Evolutionary conservation across 2,113 vertebrate species (phyloP).

Genomic region (Ploceus nigricollis): DNA sequence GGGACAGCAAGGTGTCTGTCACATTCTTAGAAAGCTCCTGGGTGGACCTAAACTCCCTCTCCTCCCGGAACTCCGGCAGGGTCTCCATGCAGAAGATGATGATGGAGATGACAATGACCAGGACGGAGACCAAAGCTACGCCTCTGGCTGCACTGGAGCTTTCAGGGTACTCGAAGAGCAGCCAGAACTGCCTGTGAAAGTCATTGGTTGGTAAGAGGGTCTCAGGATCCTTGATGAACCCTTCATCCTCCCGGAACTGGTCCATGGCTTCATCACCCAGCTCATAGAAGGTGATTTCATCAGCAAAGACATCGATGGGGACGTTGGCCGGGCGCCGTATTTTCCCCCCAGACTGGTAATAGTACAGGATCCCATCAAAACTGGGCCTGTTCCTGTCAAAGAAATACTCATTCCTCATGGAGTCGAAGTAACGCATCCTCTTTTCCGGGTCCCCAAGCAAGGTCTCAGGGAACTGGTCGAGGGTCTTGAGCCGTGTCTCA

Average conservation of each 20-base stretch:
- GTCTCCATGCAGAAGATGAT: slow-evolving; percentile 97
- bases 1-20: slow-evolving; percentile 50
- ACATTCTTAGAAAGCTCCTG: slow-evolving; percentile 52
- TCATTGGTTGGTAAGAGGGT: slow-evolving; percentile 86
- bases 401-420: slow-evolving; percentile 97
- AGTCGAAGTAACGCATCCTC: slow-evolving; percentile 94
- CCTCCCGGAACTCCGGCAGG: slow-evolving; percentile 91
- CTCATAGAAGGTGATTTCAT: slow-evolving; percentile 93
- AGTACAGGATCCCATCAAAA: slow-evolving; percentile 96
- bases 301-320: slow-evolving; percentile 89
- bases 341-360: slow-evolving; percentile 95
- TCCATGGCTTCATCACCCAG: slow-evolving; percentile 91
- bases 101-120: slow-evolving; percentile 95
- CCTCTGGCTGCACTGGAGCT: slow-evolving; percentile 90
- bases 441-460: slow-evolving; percentile 87
- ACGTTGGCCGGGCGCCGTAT: slow-evolving; percentile 91
- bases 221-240: slow-evolving; percentile 91
- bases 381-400: slow-evolving; percentile 95
- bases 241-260: slow-evolving; percentile 94
- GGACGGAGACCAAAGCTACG: slow-evolving; percentile 88
- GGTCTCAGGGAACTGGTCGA: slow-evolving; percentile 91
- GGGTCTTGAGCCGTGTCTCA: slow-evolving; percentile 90
- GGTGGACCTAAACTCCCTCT: slow-evolving; percentile 67
- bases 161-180: slow-evolving; percentile 94
- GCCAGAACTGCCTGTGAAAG: slow-evolving; percentile 89